Percentiles rank a stretch among this genome's conserved stretches.
Evolutionary conservation across 2,113 vertebrate genomes (phyloP).

Genomic region (Pachypanchax playfairii): DNA sequence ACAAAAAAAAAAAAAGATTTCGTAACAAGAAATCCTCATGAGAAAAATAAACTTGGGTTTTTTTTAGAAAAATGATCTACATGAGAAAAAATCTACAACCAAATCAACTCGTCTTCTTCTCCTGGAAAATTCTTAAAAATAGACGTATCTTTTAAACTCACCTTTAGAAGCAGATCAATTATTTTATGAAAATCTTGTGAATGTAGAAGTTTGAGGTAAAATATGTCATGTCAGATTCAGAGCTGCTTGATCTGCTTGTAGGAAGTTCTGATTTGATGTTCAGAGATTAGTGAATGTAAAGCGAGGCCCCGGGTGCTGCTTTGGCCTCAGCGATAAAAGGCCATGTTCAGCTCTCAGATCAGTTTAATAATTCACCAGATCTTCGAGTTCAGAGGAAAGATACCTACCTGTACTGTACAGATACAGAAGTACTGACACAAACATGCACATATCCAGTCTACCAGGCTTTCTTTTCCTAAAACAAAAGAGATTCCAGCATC

Average conservation of each 20-base stretch:
- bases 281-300: slow-evolving; percentile 40
- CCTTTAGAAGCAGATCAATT: too few relatives aligned
- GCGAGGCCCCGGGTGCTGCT: slow-evolving; percentile 10
- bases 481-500: background rate
- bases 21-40: too few relatives aligned
- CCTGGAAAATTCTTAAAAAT: too few relatives aligned
- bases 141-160: too few relatives aligned
- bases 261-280: background rate
- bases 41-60: too few relatives aligned
- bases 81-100: too few relatives aligned
- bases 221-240: background rate
- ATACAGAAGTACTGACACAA: slow-evolving; percentile 2
- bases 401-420: slow-evolving; percentile 7
- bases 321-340: slow-evolving; percentile 43
- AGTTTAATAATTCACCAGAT: slow-evolving; percentile 58
- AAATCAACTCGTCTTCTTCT: too few relatives aligned
- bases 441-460: background rate
- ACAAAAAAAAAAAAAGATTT: too few relatives aligned
- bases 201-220: too few relatives aligned
- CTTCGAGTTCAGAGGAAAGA: slow-evolving; percentile 11
- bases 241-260: background rate
- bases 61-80: too few relatives aligned
- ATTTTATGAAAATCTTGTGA: too few relatives aligned
- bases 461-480: slow-evolving; percentile 25
- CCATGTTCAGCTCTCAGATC: slow-evolving; percentile 43